Conservation (phyloP, 1,140 invertebrate genomes). For the Lamellibrachia luymesi region DNA sequence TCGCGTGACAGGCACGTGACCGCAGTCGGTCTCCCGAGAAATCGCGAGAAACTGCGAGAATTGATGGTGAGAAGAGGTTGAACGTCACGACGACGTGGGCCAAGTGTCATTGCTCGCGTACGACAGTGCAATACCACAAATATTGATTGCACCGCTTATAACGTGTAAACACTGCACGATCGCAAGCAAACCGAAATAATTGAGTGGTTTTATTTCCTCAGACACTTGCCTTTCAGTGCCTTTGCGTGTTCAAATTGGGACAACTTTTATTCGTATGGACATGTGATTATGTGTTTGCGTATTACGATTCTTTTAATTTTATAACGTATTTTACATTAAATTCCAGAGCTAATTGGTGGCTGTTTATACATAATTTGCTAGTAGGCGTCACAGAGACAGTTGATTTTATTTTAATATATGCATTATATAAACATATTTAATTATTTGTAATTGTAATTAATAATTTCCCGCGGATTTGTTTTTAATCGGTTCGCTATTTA, state of each 20-base stretch:
- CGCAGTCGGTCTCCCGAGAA: background rate
- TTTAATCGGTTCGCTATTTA: background rate
- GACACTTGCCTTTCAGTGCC: background rate
- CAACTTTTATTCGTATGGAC: background rate
- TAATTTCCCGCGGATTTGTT: background rate
- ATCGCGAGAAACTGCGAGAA: background rate
- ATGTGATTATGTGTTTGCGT: background rate
- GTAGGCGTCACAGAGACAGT: background rate
- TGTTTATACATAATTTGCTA: background rate
- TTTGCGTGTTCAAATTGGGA: background rate
- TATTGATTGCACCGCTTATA: background rate
- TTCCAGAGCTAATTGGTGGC: background rate
- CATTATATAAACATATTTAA: background rate
- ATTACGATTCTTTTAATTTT: background rate
- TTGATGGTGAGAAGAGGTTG: background rate
- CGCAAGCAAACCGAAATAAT: background rate
- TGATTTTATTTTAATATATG: background rate
- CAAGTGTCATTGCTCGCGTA: background rate
- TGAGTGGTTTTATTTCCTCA: background rate
- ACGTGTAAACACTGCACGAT: background rate
- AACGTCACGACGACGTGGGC: background rate
- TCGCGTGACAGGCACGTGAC: background rate
- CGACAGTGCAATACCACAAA: background rate
- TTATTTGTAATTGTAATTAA: background rate
- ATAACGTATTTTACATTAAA: background rate